These are phyloP conservation scores for Campoletis raptor DNA, from an alignment of 2,888 invertebrate genomes.

Conservation along the genomic window DNA sequence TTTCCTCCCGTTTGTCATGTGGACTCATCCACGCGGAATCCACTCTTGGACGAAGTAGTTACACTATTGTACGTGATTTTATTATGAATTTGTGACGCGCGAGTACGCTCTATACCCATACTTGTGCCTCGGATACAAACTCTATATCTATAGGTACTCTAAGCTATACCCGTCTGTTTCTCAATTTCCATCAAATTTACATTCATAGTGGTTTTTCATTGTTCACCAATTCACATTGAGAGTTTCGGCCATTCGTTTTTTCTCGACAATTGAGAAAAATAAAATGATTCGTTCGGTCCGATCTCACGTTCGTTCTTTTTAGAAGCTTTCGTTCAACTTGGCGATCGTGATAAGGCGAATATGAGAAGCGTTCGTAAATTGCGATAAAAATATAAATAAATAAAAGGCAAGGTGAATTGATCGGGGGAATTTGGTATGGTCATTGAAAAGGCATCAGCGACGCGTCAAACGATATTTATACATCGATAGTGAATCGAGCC, in stretches of 20 bases:
- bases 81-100: conserved; percentile 58
- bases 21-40: conserved; percentile 54
- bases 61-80: conserved; percentile 55
- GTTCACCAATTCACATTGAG: not conserved
- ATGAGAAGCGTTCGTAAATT: not conserved
- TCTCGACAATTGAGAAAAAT: not conserved
- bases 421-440: conserved; percentile 34
- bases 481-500: conserved; percentile 44
- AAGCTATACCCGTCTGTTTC: no score
- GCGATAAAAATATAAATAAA: conserved; percentile 2
- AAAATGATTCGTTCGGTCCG: not conserved
- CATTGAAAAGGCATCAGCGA: conserved; percentile 57
- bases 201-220: conserved; percentile 8
- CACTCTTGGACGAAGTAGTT: conserved; percentile 45
- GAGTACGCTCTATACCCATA: not conserved
- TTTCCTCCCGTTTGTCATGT: not conserved
- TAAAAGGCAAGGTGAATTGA: not conserved
- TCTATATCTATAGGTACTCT: conserved; percentile 2
- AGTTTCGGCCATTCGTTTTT: not conserved
- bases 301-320: not conserved
- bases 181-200: conserved; percentile 5
- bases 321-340: not conserved
- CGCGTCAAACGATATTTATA: conserved; percentile 35
- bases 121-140: not conserved
- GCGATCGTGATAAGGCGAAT: conserved; percentile 5